A percentile compares a stretch with the other conserved stretches of the same genome.
Evolutionary conservation across 92 coral and sea anemone species (phyloP).

Genomic region (Chrysogorgia sp.): DNA sequence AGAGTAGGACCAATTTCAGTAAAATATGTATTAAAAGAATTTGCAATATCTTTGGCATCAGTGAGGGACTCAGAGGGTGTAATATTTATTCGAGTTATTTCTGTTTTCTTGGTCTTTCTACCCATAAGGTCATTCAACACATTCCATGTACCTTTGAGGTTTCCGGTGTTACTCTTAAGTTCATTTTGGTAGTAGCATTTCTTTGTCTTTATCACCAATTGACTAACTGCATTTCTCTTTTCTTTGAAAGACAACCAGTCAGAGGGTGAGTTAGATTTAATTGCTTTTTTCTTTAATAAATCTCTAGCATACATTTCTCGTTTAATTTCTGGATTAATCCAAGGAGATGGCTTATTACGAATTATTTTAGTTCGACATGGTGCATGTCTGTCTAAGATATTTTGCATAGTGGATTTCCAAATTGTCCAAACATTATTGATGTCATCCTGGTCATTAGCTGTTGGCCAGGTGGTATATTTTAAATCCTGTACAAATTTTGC

Average conservation of each 20-base stretch:
- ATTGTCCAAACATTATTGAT: too few species aligned
- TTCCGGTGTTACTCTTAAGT: too few species aligned
- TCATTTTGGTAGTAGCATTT: too few species aligned
- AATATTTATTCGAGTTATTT: slow-evolving; percentile 24
- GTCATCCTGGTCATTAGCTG: too few species aligned
- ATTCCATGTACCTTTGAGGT: too few species aligned
- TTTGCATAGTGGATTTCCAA: slow-evolving; percentile 47
- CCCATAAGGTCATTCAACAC: slow-evolving; percentile 35
- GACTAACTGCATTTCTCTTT: too few species aligned
- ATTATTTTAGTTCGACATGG: slow-evolving; percentile 49
- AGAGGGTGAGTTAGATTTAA: slow-evolving; percentile 28
- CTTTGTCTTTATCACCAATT: background rate
- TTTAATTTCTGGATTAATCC: slow-evolving; percentile 44
- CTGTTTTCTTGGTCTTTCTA: slow-evolving; percentile 9
- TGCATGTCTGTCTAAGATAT: slow-evolving; percentile 51
- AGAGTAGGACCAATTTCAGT: slow-evolving; percentile 20
- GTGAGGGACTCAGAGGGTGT: slow-evolving; percentile 20
- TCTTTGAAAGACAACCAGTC: slow-evolving; percentile 41
- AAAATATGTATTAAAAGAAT: slow-evolving; percentile 32
- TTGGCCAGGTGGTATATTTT: background rate
- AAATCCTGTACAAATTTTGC: slow-evolving; percentile 24
- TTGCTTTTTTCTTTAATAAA: too few species aligned
- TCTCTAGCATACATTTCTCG: background rate
- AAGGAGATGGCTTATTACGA: slow-evolving; percentile 61
- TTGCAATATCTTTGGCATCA: slow-evolving; percentile 42